Evolutionary conservation across 2,113 vertebrate species (phyloP), one percentile per base, ranked within the genome.

Genomic region (Centropus unirufus): DNA sequence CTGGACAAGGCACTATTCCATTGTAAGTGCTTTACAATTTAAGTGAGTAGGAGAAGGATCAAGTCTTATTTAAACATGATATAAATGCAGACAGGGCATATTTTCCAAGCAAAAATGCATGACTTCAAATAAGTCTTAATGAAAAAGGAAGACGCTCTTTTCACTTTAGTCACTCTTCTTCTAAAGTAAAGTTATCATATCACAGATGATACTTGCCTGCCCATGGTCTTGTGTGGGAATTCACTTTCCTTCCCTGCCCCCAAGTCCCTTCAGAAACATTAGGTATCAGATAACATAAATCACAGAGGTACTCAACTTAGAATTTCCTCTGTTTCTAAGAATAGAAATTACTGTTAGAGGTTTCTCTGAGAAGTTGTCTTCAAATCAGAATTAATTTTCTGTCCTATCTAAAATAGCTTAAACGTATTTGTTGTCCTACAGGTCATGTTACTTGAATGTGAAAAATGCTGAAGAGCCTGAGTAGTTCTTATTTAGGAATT

Each of bases 281-380:
- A 72, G 26, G 57, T 72, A 92, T 95, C 81, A 83, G 73, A 79
- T 81, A 73, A 63, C 30, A 2, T 42, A 84, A 83, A 74, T 81
- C 40, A 85, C 59, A 14, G 72, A 89, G 49, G 42, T 68, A 54
- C 34, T 81, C 85, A 89, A 62, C 23, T 64, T 87, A 58, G 51
- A 86, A 89, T 78, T 93, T 93, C 74, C 39, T 90, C 76, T 96
- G 64, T 63, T 76, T 44, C 69, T 93, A 94, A 95, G 59, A 94
- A 74, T 36, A 94, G 58, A 67, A 91, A 80, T 54, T 81, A 69
- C 83, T 78, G 34, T 46, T 91, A 82, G 49, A 92, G 39, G 26
- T 82, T 79, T 82, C 42, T 87, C 82, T 72, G 18, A 79, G 72
- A 83, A 89, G 55, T 42, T 89, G 34, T 55, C 88, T 80, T 77